These are phyloP conservation scores for Adelognathus sp. DNA, from an alignment of 2,888 invertebrate genomes.

Conservation along the genomic window DNA sequence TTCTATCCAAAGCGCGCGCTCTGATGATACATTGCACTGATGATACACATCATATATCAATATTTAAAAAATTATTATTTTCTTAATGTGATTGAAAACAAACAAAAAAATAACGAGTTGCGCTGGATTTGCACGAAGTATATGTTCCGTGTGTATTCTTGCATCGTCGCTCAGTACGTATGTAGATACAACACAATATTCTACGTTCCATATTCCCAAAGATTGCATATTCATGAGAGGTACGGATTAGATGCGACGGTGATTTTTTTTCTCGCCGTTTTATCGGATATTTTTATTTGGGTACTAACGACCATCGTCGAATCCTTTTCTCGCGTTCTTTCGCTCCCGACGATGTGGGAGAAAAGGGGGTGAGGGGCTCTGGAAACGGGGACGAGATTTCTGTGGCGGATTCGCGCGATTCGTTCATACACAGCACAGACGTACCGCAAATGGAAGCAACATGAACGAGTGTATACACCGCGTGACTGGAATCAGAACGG, in stretches of 20 bases:
- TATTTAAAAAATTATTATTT: too few species aligned
- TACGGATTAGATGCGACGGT: conserved; percentile 35
- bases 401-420: conserved; percentile 20
- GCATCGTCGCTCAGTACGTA: neutral
- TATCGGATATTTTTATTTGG: conserved; percentile 20
- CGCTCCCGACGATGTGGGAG: neutral
- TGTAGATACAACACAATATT: neutral
- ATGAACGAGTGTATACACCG: neutral
- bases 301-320: conserved; percentile 48
- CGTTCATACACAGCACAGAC: conserved; percentile 6
- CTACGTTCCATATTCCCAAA: conserved; percentile 11
- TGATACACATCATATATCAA: too few species aligned
- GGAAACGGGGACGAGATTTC: neutral
- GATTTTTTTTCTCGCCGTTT: conserved; percentile 21
- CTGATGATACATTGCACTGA: too few species aligned
- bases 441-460: conserved; percentile 5
- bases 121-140: neutral
- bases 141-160: neutral
- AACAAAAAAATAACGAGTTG: neutral
- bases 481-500: conserved; percentile 8
- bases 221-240: conserved; percentile 41
- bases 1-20: too few species aligned
- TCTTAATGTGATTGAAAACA: too few species aligned
- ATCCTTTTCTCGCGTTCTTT: conserved; percentile 40
- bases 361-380: neutral